Evolutionary conservation across 2,113 vertebrate genomes (phyloP).

Genomic region (Callipepla californica): DNA sequence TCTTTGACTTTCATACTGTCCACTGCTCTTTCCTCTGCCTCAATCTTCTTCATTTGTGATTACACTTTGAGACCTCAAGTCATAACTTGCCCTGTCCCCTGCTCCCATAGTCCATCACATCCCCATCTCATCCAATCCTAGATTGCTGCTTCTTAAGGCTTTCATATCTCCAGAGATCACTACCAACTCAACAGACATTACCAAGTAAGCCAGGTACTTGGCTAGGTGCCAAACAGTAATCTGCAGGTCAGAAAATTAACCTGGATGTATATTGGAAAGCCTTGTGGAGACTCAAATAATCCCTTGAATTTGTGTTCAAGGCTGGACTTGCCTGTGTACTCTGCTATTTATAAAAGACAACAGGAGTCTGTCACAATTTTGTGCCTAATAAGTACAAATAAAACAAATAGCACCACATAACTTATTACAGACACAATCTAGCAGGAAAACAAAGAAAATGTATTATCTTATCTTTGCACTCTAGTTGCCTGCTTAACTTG

Average conservation of each 20-base stretch:
- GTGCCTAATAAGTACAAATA: neutral
- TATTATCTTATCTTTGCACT: neutral
- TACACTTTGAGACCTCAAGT: neutral
- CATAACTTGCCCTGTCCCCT: neutral
- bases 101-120: neutral
- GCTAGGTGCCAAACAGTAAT: neutral
- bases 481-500: neutral
- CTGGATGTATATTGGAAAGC: neutral
- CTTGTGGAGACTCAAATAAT: neutral
- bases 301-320: neutral
- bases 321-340: neutral
- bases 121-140: neutral
- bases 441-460: neutral
- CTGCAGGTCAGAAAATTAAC: neutral
- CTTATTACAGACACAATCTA: neutral
- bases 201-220: neutral
- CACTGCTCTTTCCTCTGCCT: neutral
- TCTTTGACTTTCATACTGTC: neutral
- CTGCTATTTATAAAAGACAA: neutral
- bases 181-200: neutral
- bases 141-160: neutral
- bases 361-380: neutral
- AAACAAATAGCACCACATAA: neutral
- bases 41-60: neutral
- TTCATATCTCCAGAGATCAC: neutral